Evolutionary conservation across 2,888 invertebrate species (phyloP).

Genomic region (Desoria tigrina): DNA sequence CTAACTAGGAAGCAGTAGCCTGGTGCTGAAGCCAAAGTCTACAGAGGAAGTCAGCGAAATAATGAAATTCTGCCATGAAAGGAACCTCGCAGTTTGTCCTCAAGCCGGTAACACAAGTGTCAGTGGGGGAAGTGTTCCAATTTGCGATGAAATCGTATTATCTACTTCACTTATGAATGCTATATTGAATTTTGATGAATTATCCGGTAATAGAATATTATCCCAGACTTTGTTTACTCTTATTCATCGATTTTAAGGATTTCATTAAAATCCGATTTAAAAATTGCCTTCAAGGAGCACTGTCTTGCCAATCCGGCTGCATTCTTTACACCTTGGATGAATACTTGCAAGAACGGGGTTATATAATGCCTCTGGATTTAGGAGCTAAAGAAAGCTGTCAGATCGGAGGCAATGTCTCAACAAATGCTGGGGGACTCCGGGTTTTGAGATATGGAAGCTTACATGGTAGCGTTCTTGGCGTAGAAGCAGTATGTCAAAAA

Average conservation of each 20-base stretch:
- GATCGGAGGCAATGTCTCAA: slow-evolving; percentile 90
- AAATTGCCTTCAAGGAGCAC: slow-evolving; percentile 66
- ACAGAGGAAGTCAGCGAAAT: slow-evolving; percentile 85
- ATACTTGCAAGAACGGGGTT: slow-evolving; percentile 67
- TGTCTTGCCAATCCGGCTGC: slow-evolving; percentile 91
- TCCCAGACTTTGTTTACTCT: not conserved
- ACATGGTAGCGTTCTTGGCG: slow-evolving; percentile 84
- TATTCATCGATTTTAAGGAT: not conserved
- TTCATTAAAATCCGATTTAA: too few species aligned
- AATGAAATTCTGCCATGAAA: slow-evolving; percentile 78
- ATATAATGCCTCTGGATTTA: slow-evolving; percentile 92
- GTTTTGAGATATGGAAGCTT: slow-evolving; percentile 91
- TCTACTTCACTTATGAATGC: slow-evolving; percentile 82
- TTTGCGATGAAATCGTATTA: slow-evolving; percentile 93
- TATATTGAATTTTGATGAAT: slow-evolving; percentile 76
- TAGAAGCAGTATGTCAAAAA: slow-evolving; percentile 86
- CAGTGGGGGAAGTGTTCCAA: slow-evolving; percentile 94
- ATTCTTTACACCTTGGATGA: slow-evolving; percentile 82
- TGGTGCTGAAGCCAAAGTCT: slow-evolving; percentile 81
- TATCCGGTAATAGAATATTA: slow-evolving; percentile 67
- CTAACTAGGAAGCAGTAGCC: slow-evolving; percentile 70
- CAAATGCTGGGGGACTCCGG: slow-evolving; percentile 94
- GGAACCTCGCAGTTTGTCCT: slow-evolving; percentile 85
- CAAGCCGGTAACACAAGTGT: slow-evolving; percentile 95
- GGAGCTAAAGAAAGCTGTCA: slow-evolving; percentile 96